A percentile compares a stretch with the other conserved stretches of the same genome.
Conservation (phyloP, 2,797 vertebrate genomes). For the Dallia pectoralis region DNA sequence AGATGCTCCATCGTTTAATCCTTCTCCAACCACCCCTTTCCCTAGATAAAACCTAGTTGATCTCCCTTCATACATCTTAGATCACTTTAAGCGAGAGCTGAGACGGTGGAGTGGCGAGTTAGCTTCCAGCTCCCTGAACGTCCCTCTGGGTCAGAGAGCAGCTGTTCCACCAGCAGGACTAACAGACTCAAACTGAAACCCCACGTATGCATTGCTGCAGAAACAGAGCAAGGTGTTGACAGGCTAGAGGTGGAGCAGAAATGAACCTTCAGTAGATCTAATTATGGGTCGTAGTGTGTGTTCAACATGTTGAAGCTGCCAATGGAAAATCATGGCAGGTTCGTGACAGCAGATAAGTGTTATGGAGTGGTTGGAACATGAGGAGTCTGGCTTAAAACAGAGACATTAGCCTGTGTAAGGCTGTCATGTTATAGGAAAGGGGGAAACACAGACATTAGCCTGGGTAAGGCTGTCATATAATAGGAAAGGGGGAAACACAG, state of each 20-base stretch:
- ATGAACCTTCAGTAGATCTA: constrained; percentile 51
- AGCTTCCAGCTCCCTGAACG: constrained; percentile 15
- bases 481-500: constrained; percentile 15
- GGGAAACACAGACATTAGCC: constrained; percentile 14
- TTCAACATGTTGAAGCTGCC: constrained; percentile 48
- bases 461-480: constrained; percentile 15
- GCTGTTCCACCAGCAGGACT: constrained; percentile 1
- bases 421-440: constrained; percentile 9
- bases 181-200: constrained; percentile 3
- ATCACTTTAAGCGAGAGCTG: neutral
- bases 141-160: constrained; percentile 8
- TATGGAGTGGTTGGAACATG: neutral
- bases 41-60: neutral
- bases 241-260: constrained; percentile 27
- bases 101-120: neutral
- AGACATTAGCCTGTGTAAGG: constrained; percentile 13
- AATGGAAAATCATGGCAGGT: constrained; percentile 30
- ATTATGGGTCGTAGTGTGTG: constrained; percentile 52
- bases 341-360: constrained; percentile 52
- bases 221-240: constrained; percentile 40
- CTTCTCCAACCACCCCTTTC: neutral
- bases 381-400: neutral
- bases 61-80: neutral
- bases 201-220: constrained; percentile 12
- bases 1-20: constrained; percentile 2